Evolutionary conservation across 2,113 vertebrate species (phyloP), one percentile per base, ranked within the genome.

Genomic region (Corythaixoides concolor): DNA sequence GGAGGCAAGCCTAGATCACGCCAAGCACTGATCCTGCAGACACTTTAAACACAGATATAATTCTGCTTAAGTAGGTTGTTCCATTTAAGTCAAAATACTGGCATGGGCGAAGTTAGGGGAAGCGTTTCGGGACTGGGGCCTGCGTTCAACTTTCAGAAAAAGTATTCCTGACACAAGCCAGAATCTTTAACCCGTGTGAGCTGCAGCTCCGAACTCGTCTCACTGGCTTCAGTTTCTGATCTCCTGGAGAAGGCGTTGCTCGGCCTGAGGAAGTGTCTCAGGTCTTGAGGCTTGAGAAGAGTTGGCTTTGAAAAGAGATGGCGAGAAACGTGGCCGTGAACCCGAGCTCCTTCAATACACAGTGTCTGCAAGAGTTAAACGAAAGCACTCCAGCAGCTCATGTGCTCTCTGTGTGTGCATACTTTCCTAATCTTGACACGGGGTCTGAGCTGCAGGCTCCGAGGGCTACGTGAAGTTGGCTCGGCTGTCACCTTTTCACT

Each of bases 391-490:
- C 74, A 85, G 87, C 84, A 39, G 95, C 95, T 97, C 94, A 95
- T 90, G 94, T 89, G 93, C 93, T 97, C 87, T 89, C 89, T 96
- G 77, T 93, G 94, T 95, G 94, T 90, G 59, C 96, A 97, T 97
- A 97, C 89, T 95, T 97, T 97, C 81, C 95, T 97, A 96, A 97
- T 97, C 96, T 93, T 97, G 91, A 97, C 97, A 94, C 73, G 94
- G 87, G 97, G 95, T 95, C 80, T 85, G 91, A 95, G 93, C 92
- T 92, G 91, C 93, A 83, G 93, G 89, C 91, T 95, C 81, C 4
- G 12, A 89, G 81, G 84, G 62, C 33, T 95, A 89, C 18, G 87
- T 89, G 94, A 91, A 95, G 81, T 62, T 95, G 94, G 90, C 90
- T 94, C 56, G 95, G 91, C 94, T 93, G 94, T 95, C 87, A 95